Conservation (phyloP, 2,113 vertebrate species). For the Albula goreensis region DNA sequence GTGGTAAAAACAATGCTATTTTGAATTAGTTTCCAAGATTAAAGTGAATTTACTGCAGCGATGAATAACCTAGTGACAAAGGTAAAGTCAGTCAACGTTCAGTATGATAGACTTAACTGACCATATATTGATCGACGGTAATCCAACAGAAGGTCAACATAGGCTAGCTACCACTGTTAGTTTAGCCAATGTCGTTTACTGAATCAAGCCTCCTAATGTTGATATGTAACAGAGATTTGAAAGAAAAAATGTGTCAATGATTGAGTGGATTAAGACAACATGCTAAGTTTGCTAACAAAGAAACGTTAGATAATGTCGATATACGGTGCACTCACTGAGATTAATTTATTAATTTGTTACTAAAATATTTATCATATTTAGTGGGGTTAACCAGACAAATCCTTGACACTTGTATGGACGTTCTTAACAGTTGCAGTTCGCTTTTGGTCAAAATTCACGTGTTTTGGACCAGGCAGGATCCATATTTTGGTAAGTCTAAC, state of each 20-base stretch:
- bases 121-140: not conserved
- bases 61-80: slow-evolving; percentile 19
- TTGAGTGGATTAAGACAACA: too few relatives aligned
- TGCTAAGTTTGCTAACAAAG: too few relatives aligned
- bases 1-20: not conserved
- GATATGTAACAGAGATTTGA: too few relatives aligned
- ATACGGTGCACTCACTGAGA: too few relatives aligned
- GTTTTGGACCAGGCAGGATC: slow-evolving; percentile 38
- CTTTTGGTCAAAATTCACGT: slow-evolving; percentile 40
- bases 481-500: slow-evolving; percentile 50
- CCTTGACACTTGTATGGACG: not conserved
- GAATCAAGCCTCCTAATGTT: too few relatives aligned
- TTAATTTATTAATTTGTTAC: too few relatives aligned
- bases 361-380: not conserved
- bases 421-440: slow-evolving; percentile 46
- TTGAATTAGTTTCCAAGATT: not conserved
- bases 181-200: too few relatives aligned
- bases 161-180: too few relatives aligned
- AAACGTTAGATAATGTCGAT: too few relatives aligned
- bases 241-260: too few relatives aligned
- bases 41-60: not conserved
- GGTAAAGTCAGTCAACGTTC: not conserved
- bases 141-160: not conserved
- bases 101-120: not conserved
- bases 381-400: not conserved